Conservation (phyloP, 1,140 invertebrate genomes). For the Drosophila orena region DNA sequence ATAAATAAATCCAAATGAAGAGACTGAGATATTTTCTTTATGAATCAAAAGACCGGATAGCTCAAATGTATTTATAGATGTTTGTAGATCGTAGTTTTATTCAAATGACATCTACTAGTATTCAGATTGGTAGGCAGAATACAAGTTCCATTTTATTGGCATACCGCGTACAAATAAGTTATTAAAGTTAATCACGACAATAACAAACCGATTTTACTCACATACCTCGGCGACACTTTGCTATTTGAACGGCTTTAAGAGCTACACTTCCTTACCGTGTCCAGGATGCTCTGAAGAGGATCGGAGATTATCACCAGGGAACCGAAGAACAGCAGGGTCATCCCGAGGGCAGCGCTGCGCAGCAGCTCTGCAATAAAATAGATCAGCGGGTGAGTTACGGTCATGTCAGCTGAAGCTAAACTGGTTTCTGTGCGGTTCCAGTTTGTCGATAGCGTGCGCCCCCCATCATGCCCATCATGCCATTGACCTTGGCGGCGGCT, state of each 20-base stretch:
- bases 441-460: slow-evolving; percentile 59
- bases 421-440: slow-evolving; percentile 66
- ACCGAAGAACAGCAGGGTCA: slow-evolving; percentile 83
- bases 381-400: slow-evolving; percentile 48
- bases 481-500: slow-evolving; percentile 60
- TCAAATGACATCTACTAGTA: not conserved
- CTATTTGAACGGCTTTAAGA: not conserved
- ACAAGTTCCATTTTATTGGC: not conserved
- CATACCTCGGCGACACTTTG: not conserved
- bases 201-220: not conserved
- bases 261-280: slow-evolving; percentile 85
- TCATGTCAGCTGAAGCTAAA: slow-evolving; percentile 69
- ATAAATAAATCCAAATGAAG: not conserved
- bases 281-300: slow-evolving; percentile 85
- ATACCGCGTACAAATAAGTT: not conserved
- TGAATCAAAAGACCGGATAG: no score
- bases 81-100: no score
- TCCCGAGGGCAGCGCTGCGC: slow-evolving; percentile 70
- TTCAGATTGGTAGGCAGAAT: not conserved
- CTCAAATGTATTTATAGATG: no score
- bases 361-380: slow-evolving; percentile 76
- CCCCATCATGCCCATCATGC: slow-evolving; percentile 32
- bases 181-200: slow-evolving; percentile 1
- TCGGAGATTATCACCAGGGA: slow-evolving; percentile 86
- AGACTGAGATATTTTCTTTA: not conserved